Conservation (phyloP, 2,113 vertebrate species). For the Thryonomys swinderianus region DNA sequence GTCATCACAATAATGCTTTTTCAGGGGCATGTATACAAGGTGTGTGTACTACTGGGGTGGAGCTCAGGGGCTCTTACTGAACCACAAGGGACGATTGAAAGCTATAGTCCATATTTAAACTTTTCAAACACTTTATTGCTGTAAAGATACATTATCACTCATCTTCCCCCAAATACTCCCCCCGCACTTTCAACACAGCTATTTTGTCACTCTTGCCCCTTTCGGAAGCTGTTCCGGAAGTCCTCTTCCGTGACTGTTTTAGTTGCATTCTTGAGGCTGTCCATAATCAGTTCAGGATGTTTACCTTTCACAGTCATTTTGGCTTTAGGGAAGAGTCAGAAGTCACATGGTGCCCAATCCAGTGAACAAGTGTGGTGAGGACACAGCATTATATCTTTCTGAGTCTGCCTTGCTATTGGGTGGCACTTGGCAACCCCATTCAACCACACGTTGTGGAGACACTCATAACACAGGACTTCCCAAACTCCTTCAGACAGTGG, state of each 20-base stretch:
- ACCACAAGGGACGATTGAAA: no score
- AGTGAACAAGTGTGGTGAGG: neutral
- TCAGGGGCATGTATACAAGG: neutral
- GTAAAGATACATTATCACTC: neutral
- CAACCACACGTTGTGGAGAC: neutral
- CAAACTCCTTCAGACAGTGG: neutral
- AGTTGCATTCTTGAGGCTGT: neutral
- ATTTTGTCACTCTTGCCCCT: neutral
- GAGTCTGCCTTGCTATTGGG: neutral
- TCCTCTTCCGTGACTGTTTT: neutral
- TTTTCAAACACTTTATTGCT: neutral
- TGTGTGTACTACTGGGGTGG: neutral
- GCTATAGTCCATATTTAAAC: neutral
- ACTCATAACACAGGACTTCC: neutral
- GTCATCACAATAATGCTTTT: neutral
- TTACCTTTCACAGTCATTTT: neutral
- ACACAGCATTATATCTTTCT: neutral
- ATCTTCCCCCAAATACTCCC: neutral
- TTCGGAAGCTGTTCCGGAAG: neutral
- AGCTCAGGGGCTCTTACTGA: neutral
- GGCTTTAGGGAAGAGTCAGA: neutral
- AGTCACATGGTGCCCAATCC: neutral
- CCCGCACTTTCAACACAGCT: neutral
- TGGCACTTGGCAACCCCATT: neutral
- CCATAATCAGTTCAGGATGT: neutral